A percentile compares a stretch with the other conserved stretches of the same genome.
These are phyloP conservation scores for Potorous gilbertii DNA, from an alignment of 2,797 vertebrate species.

Conservation along the genomic window DNA sequence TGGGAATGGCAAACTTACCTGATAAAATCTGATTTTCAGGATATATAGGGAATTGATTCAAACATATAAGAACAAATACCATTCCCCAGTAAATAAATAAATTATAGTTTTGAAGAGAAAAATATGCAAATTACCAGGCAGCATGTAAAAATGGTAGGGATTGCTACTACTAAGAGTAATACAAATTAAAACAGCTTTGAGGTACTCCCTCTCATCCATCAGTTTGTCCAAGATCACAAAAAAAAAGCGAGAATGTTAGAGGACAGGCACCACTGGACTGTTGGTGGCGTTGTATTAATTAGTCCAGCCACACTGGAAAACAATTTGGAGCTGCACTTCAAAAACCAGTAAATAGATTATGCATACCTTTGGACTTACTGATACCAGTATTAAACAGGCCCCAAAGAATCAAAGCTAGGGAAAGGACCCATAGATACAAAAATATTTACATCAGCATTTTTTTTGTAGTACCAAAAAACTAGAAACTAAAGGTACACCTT, in stretches of 20 bases:
- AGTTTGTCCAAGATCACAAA: neutral
- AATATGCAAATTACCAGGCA: neutral
- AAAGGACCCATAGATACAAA: neutral
- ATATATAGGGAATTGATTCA: neutral
- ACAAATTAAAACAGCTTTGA: neutral
- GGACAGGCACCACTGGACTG: neutral
- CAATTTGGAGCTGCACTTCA: neutral
- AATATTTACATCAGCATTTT: neutral
- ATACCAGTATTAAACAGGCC: neutral
- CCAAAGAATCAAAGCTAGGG: neutral
- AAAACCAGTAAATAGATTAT: neutral
- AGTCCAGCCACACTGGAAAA: neutral
- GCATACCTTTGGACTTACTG: neutral
- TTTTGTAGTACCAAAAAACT: neutral
- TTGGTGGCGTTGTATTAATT: neutral
- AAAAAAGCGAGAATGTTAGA: neutral
- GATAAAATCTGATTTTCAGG: neutral
- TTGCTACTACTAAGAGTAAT: neutral
- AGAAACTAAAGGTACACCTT: neutral
- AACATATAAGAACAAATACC: neutral
- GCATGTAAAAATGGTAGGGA: neutral
- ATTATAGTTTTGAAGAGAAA: neutral
- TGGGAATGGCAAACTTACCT: neutral
- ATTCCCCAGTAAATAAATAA: neutral
- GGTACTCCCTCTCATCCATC: neutral